Percentiles rank a stretch among this genome's conserved stretches.
Evolutionary conservation across 2,797 vertebrate species (phyloP).

Genomic region (Oreochromis mossambicus): DNA sequence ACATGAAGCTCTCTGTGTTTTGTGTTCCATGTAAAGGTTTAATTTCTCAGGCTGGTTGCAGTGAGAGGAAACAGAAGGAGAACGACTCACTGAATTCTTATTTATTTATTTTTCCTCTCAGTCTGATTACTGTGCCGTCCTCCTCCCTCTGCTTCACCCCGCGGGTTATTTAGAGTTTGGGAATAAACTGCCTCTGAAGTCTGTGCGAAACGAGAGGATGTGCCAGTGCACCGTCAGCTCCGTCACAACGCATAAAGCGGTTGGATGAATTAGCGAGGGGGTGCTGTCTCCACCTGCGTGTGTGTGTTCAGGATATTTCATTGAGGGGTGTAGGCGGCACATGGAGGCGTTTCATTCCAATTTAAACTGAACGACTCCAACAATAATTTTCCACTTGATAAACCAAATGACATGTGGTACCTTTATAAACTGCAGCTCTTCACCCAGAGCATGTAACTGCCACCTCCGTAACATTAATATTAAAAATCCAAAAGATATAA

Average conservation of each 20-base stretch:
- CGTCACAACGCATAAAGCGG: not conserved
- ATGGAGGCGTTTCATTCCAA: not conserved
- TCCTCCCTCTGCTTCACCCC: not conserved
- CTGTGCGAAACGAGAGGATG: not conserved
- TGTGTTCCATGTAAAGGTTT: not conserved
- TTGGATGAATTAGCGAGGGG: not conserved
- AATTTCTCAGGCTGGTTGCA: not conserved
- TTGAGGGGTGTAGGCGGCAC: not conserved
- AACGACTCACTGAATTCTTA: not conserved
- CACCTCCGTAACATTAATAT: not conserved
- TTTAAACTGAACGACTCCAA: not conserved
- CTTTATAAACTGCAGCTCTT: not conserved
- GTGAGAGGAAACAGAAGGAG: not conserved
- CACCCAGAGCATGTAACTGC: not conserved
- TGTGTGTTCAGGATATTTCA: not conserved
- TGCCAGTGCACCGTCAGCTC: not conserved
- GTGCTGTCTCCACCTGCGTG: not conserved
- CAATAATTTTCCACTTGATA: not conserved
- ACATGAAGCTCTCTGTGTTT: not conserved
- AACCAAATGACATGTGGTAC: not conserved
- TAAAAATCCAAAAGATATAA: not conserved
- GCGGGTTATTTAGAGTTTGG: slow-evolving; percentile 1
- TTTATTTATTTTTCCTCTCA: not conserved
- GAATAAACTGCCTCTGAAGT: slow-evolving; percentile 11
- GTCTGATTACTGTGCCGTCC: not conserved